Conservation (phyloP, 2,113 vertebrate genomes). For the Thamnophis sirtalis region DNA sequence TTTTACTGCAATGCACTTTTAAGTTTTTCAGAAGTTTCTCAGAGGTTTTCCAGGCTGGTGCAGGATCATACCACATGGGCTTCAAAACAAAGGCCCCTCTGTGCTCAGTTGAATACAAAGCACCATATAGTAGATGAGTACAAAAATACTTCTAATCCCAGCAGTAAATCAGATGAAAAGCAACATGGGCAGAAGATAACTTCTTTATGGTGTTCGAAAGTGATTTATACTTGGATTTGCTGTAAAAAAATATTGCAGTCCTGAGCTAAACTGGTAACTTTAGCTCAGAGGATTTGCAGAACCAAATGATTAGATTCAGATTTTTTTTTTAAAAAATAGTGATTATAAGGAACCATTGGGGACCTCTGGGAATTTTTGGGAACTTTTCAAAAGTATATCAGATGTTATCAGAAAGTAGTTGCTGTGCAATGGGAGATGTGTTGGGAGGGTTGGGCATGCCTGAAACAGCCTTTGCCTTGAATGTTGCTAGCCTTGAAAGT, state of each 20-base stretch:
- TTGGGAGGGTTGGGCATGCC: not conserved
- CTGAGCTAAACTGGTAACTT: not conserved
- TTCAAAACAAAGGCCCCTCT: not conserved
- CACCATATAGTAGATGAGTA: not conserved
- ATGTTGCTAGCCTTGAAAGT: not conserved
- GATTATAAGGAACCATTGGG: not conserved
- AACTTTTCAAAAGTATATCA: not conserved
- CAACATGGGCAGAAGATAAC: not conserved
- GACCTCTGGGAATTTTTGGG: not conserved
- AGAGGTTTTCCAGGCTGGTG: not conserved
- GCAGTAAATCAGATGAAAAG: not conserved
- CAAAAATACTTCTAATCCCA: not conserved
- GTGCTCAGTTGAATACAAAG: not conserved
- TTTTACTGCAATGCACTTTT: not conserved
- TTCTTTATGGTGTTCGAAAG: conserved; percentile 2
- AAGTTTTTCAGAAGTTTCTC: not conserved
- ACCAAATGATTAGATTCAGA: conserved; percentile 44
- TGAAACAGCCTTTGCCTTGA: not conserved
- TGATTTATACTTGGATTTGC: not conserved
- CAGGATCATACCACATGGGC: not conserved
- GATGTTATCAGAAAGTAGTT: not conserved
- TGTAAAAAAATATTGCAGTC: conserved; percentile 3
- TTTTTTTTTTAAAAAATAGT: not conserved
- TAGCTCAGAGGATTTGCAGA: conserved; percentile 54
- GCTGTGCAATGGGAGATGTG: not conserved